Evolutionary conservation across 2,888 invertebrate genomes (phyloP).

Genomic region (Chouioia cunea): DNA sequence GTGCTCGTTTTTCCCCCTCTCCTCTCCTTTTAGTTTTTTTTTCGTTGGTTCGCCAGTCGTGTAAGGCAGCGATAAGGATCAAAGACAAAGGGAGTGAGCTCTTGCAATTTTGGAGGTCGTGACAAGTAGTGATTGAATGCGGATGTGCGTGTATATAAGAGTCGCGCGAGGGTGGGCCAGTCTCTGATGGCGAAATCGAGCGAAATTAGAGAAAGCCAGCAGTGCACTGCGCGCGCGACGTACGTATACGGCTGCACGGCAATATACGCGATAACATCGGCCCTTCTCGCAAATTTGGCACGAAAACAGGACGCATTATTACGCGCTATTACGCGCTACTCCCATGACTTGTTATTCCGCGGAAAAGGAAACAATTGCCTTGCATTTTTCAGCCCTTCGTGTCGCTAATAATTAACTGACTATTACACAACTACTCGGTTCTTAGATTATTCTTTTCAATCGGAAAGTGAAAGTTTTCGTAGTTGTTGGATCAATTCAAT

Average conservation of each 20-base stretch:
- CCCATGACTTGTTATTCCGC: slow-evolving; percentile 6
- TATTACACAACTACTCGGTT: too few species aligned
- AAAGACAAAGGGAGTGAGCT: slow-evolving; percentile 30
- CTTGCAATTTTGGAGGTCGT: slow-evolving; percentile 49
- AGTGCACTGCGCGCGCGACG: slow-evolving; percentile 51
- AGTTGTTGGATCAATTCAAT: too few species aligned
- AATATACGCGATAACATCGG: slow-evolving; percentile 60
- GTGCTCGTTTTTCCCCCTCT: too few species aligned
- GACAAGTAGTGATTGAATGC: slow-evolving; percentile 62
- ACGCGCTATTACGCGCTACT: slow-evolving; percentile 22
- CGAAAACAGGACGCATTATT: slow-evolving; percentile 52
- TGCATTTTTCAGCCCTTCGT: too few species aligned
- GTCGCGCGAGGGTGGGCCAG: slow-evolving; percentile 50
- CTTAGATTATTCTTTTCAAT: too few species aligned
- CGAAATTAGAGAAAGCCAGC: slow-evolving; percentile 62
- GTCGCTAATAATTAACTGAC: too few species aligned
- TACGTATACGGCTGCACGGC: slow-evolving; percentile 48
- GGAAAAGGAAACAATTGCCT: slow-evolving; percentile 7
- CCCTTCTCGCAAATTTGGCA: slow-evolving; percentile 60
- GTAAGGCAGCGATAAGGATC: slow-evolving; percentile 37
- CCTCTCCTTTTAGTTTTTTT: background rate
- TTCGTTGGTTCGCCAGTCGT: slow-evolving; percentile 14
- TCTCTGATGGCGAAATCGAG: slow-evolving; percentile 59
- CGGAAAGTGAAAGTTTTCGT: too few species aligned
- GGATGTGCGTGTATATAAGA: slow-evolving; percentile 63